Evolutionary conservation across 2,797 vertebrate species (phyloP), one percentile per base, ranked within the genome.

Genomic region (Lepilemur ruficaudatus): DNA sequence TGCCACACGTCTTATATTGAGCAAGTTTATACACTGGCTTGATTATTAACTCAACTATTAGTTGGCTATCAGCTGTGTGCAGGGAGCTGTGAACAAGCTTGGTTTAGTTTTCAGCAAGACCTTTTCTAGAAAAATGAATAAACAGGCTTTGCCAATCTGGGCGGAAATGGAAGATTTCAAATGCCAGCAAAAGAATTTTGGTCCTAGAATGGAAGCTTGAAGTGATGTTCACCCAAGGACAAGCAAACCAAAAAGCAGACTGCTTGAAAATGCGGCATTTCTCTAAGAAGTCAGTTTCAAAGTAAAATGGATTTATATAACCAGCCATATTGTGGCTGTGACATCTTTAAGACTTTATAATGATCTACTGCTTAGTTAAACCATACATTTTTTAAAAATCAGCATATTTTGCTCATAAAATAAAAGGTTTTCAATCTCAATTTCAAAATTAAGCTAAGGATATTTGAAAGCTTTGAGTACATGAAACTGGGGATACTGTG

Each of bases 41-140:
- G 7, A 46, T 97, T 65, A 96, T 80, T 95, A 97, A 80, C 67
- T 72, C n/a, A 61, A 7, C 38, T 89, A n/a, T 89, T 78, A 25
- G 41, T n/a, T 80, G 65, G 79, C 48, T 43, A 6, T 86, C 73
- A 89, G 32, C 79, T 59, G 0, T 67, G 13, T 67, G 35, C 70
- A 94, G 32, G 35, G 43, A 94, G 30, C 78, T 55, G 3, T 81
- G 78, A 91, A 92, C 32, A 92, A 59, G 14, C 13, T 79, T 65
- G 30, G 28, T 95, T 93, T 88, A 73, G 63, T 95, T 93, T 82
- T 94, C 17, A 85, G 48, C 80, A 90, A 73, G 84, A 73, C 30
- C 46, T 96, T 81, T 63, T 82, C 75, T 76, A 57, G 83, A 91
- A 95, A 83, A 94, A 72, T 13, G 79, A 97, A 20, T 95, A 32